These are phyloP conservation scores for Stegana nigrithorax DNA, from an alignment of 2,888 invertebrate genomes.

Conservation along the genomic window DNA sequence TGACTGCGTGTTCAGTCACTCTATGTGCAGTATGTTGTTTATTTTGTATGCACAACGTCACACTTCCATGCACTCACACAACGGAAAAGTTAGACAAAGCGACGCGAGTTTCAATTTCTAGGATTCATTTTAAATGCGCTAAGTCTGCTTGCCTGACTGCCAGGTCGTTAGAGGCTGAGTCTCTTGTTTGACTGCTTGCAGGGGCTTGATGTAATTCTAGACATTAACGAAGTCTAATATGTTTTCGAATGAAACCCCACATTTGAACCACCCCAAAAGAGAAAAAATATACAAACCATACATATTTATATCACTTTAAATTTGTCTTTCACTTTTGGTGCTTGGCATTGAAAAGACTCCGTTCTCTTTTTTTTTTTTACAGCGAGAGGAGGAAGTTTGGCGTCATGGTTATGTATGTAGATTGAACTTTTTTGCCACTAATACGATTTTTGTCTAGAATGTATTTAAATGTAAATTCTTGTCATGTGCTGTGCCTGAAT, in stretches of 20 bases:
- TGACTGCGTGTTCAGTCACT: neutral
- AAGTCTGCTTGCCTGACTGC: neutral
- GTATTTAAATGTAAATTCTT: slow-evolving; percentile 6
- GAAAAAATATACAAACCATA: neutral
- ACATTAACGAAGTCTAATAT: neutral
- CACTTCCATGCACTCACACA: neutral
- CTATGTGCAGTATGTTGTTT: neutral
- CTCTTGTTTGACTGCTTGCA: neutral
- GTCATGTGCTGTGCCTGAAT: too few relatives aligned
- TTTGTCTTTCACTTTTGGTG: slow-evolving; percentile 3
- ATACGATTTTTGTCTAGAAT: neutral
- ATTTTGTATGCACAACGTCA: neutral
- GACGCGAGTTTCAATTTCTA: slow-evolving; percentile 9
- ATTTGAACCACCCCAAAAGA: neutral
- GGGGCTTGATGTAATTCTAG: neutral
- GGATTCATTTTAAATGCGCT: neutral
- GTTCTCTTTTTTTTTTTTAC: neutral
- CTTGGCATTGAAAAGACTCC: neutral
- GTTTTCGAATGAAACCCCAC: neutral
- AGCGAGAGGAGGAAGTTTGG: too few relatives aligned
- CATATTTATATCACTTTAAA: neutral
- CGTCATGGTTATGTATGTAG: neutral
- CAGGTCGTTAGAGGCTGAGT: neutral
- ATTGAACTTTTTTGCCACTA: neutral
- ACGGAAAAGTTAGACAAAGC: neutral